phyloP scores from a whole-genome alignment of 2,797 vertebrate genomes.

The Distichodus sexfasciatus region DNA sequence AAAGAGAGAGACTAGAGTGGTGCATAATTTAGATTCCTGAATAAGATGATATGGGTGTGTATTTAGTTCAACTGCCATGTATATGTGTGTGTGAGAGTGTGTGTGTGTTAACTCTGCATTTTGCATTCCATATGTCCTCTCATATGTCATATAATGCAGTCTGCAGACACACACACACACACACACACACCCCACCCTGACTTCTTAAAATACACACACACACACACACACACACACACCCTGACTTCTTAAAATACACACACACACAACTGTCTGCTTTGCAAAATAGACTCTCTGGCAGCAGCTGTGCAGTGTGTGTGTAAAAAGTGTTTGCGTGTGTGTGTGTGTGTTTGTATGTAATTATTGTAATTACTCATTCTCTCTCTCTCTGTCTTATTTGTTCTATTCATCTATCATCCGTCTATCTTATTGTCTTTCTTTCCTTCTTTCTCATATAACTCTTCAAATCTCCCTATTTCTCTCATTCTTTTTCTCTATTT shows the following conservation, averaged over 20 bases:
- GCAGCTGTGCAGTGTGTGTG: constrained; percentile 45
- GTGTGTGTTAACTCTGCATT: not conserved
- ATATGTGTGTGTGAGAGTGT: too few species aligned
- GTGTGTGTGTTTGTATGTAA: not conserved
- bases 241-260: not conserved
- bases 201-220: not conserved
- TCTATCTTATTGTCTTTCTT: not conserved
- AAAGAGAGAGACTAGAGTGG: too few species aligned
- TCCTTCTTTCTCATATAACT: not conserved
- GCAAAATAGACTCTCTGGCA: constrained; percentile 62
- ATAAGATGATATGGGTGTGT: too few species aligned
- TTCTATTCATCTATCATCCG: not conserved
- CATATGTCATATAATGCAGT: not conserved
- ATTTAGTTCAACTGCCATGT: too few species aligned
- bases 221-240: not conserved
- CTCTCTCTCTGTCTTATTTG: not conserved
- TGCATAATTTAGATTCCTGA: too few species aligned
- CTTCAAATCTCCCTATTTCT: too few species aligned
- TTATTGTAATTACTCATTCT: not conserved
- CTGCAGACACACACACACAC: not conserved
- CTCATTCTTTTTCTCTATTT: not conserved
- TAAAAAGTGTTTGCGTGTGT: constrained; percentile 38
- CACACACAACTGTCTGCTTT: constrained; percentile 58
- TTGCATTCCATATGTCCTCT: not conserved
- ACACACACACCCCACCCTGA: constrained; percentile 42